Percentiles rank a stretch among this genome's conserved stretches.
phyloP scores from a whole-genome alignment of 2,797 vertebrate species.

The Anguilla megastoma region DNA sequence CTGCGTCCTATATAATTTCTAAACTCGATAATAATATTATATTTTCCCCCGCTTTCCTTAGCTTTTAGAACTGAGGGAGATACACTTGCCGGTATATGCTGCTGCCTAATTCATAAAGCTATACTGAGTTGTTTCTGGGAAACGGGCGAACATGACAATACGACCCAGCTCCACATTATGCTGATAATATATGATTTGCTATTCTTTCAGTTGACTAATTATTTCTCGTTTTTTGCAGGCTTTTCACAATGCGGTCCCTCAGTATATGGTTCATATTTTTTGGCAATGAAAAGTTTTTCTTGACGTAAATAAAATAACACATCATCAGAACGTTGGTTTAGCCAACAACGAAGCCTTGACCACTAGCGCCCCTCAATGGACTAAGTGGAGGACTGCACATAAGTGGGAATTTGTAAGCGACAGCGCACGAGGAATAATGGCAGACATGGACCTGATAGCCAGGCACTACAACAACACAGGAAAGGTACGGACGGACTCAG shows the following conservation, averaged over 20 bases:
- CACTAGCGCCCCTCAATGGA: slow-evolving; percentile 53
- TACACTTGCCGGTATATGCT: neutral
- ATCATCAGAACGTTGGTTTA: slow-evolving; percentile 31
- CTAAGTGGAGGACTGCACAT: slow-evolving; percentile 41
- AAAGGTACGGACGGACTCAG: slow-evolving; percentile 82
- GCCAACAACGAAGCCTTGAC: slow-evolving; percentile 22
- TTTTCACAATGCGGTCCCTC: slow-evolving; percentile 53
- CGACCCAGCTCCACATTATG: neutral
- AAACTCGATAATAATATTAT: neutral
- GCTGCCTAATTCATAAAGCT: neutral
- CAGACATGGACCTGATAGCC: slow-evolving; percentile 82
- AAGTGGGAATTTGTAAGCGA: slow-evolving; percentile 43
- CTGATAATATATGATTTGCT: neutral
- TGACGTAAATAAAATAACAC: slow-evolving; percentile 50
- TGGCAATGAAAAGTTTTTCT: slow-evolving; percentile 48
- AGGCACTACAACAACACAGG: slow-evolving; percentile 96
- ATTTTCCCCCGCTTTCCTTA: neutral
- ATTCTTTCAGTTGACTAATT: neutral
- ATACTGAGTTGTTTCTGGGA: neutral
- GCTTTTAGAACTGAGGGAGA: neutral
- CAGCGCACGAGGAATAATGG: slow-evolving; percentile 61
- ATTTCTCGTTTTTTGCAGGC: slow-evolving; percentile 51
- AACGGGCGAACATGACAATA: neutral
- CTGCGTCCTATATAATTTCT: neutral
- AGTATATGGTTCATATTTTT: slow-evolving; percentile 42